These are phyloP conservation scores for Ostrea edulis DNA, from an alignment of 1,140 invertebrate species.

Conservation along the genomic window DNA sequence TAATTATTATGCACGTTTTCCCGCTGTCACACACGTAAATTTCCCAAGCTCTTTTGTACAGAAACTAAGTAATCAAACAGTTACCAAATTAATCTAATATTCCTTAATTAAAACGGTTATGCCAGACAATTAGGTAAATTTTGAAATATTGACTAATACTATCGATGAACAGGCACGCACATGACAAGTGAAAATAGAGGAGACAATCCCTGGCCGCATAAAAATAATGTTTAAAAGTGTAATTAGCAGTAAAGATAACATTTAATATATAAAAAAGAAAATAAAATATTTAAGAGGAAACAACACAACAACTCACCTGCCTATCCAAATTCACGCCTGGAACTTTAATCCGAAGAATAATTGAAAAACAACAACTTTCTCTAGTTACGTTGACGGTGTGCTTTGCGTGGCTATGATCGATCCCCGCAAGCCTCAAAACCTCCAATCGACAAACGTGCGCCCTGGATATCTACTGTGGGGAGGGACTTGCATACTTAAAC, in stretches of 20 bases:
- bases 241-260: neutral
- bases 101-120: neutral
- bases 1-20: neutral
- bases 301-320: neutral
- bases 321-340: neutral
- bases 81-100: neutral
- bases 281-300: neutral
- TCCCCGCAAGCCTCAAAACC: neutral
- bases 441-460: constrained; percentile 14
- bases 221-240: neutral
- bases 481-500: constrained; percentile 34
- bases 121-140: neutral
- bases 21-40: neutral
- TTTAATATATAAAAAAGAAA: too few relatives aligned
- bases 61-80: neutral
- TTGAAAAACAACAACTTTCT: constrained; percentile 19
- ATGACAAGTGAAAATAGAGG: neutral
- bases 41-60: neutral
- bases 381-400: neutral
- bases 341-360: constrained; percentile 33
- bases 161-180: neutral
- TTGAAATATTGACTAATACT: neutral
- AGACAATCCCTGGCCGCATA: neutral
- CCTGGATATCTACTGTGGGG: neutral
- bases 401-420: neutral